These are phyloP conservation scores for Cephus spinipes DNA, from an alignment of 2,888 invertebrate genomes.

Conservation along the genomic window DNA sequence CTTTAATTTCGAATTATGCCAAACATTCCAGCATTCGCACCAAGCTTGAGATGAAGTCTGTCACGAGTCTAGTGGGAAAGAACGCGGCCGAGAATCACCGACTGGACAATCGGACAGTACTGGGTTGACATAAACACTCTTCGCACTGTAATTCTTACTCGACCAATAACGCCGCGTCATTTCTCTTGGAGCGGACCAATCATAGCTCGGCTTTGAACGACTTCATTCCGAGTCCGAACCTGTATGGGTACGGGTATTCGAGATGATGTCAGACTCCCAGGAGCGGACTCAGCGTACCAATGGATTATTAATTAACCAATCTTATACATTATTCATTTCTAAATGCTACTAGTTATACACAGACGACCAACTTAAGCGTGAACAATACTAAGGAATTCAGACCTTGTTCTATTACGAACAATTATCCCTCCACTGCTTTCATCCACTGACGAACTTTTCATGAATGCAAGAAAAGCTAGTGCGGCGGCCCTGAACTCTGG, in stretches of 20 bases:
- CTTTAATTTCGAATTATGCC: not conserved
- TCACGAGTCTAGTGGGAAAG: not conserved
- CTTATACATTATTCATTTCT: not conserved
- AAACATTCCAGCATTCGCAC: not conserved
- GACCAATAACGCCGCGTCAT: constrained; percentile 9
- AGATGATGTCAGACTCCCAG: constrained; percentile 41
- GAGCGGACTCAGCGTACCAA: constrained; percentile 15
- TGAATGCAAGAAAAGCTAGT: not conserved
- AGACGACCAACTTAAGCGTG: not conserved
- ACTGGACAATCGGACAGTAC: not conserved
- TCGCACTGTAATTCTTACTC: not conserved
- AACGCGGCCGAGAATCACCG: not conserved
- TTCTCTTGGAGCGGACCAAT: constrained; percentile 16
- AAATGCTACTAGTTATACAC: not conserved
- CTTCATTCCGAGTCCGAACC: not conserved
- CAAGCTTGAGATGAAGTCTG: not conserved
- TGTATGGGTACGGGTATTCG: constrained; percentile 37
- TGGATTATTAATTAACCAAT: not conserved
- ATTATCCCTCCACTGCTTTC: not conserved
- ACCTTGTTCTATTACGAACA: not conserved
- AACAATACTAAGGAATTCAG: not conserved
- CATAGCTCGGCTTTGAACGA: not conserved
- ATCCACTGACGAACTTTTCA: not conserved
- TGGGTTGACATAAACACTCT: constrained; percentile 13
- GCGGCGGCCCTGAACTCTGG: not conserved